Evolutionary conservation across 1,140 invertebrate species (phyloP), one percentile per base, ranked within the genome.

Genomic region (Pseudomyrmex gracilis): DNA sequence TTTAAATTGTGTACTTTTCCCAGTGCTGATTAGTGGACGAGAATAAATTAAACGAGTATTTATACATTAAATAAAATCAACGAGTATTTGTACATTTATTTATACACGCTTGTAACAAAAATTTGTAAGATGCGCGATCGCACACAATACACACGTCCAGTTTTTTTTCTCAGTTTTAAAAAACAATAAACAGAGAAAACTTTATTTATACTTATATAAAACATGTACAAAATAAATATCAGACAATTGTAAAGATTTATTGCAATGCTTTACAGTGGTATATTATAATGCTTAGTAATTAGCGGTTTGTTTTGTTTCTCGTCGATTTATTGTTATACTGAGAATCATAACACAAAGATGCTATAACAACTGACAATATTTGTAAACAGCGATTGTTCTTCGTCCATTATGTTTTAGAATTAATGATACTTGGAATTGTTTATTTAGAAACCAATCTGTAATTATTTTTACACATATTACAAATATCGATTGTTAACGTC

Each of bases 61-160:
- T 64, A 7, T 57, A 34, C 49, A 13, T 10, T 51, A 51, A 51
- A 51, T 13, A 51, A 51, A 13, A 12, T 13, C 10, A 51, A 51
- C 49, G 49, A 51, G 49, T 13, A 51, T 13, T 51, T 51, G 73
- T 34, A 55, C 55, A 73, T 13, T 34, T 34, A 34, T 34, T 34
- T 34, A 34, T 34, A 34, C 34, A 45, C 47, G 34, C 67, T 77
- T 66, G 73, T 77, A 76, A 76, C 20, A 77, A 43, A 67, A 77
- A 55, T 77, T 53, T 77, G 47, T 66, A 77, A 66, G 60, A 77
- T 24, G 61, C 61, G 73, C 61, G 49, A 63, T 77, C 13, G 53
- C 24, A 66, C 67, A 47, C 66, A 34, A 34, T 34, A 34, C 34
- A 34, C 34, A 34, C 60, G 60, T 77, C 47, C n/a, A 77, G 24